A percentile compares a stretch with the other conserved stretches of the same genome.
These are phyloP conservation scores for Xiphophorus hellerii DNA, from an alignment of 2,113 vertebrate species.

Conservation along the genomic window DNA sequence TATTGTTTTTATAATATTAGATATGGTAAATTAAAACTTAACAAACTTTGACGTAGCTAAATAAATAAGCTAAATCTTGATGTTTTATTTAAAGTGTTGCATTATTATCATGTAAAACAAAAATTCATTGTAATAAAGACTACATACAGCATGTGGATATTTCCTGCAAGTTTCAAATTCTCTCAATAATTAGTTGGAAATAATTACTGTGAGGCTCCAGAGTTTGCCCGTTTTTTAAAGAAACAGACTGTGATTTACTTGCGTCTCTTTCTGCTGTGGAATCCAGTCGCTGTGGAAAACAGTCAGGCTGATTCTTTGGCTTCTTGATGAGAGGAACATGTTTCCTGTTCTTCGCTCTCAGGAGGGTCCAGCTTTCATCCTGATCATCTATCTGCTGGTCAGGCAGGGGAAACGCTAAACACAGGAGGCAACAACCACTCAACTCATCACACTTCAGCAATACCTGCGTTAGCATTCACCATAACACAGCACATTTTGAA, in stretches of 20 bases:
- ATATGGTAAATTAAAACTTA: too few relatives aligned
- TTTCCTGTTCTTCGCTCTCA: conserved; percentile 54
- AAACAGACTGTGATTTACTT: conserved; percentile 45
- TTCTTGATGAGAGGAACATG: conserved; percentile 75
- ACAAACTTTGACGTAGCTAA: background rate
- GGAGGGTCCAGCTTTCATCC: conserved; percentile 18
- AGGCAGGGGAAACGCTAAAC: background rate
- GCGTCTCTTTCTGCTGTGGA: conserved; percentile 56
- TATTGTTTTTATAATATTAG: too few relatives aligned
- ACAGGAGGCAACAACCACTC: too few relatives aligned
- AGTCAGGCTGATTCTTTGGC: too few relatives aligned
- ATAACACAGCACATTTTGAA: too few relatives aligned
- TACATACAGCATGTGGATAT: background rate
- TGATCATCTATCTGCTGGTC: conserved; percentile 21
- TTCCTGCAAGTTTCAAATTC: background rate
- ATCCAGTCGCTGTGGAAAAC: conserved; percentile 64
- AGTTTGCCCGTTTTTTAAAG: conserved; percentile 1
- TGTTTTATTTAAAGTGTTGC: background rate
- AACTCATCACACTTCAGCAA: too few relatives aligned
- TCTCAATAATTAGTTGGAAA: conserved; percentile 20
- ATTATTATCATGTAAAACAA: background rate
- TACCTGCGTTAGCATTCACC: too few relatives aligned
- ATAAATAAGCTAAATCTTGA: background rate
- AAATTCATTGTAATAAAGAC: background rate
- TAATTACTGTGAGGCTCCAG: conserved; percentile 10